These are phyloP conservation scores for Reinhardtius hippoglossoides DNA, from an alignment of 2,113 vertebrate species.

Conservation along the genomic window DNA sequence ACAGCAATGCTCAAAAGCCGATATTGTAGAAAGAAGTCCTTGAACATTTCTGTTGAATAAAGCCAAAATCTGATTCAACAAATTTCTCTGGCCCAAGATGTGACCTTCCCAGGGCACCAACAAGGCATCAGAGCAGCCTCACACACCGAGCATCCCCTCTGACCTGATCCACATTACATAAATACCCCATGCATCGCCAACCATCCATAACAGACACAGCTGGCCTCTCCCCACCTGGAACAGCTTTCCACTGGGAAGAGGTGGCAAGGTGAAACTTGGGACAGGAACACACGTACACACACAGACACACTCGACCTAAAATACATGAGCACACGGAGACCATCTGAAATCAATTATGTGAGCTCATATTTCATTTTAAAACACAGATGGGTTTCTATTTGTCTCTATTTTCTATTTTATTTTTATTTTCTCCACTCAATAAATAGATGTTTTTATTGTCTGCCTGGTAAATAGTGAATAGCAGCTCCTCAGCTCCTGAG, in stretches of 20 bases:
- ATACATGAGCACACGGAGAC: neutral
- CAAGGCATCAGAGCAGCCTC: neutral
- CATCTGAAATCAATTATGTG: constrained; percentile 7
- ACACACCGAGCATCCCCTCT: neutral
- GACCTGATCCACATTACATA: constrained; percentile 29
- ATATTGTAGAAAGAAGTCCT: too few relatives aligned
- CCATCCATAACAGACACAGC: constrained; percentile 45
- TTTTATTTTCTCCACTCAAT: neutral
- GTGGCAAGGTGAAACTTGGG: constrained; percentile 21
- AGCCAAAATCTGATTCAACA: neutral
- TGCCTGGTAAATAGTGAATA: constrained; percentile 35
- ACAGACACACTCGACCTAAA: too few relatives aligned
- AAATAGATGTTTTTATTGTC: constrained; percentile 34
- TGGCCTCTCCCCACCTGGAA: constrained; percentile 33
- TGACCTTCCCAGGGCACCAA: neutral
- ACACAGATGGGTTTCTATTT: neutral
- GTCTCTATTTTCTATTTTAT: too few relatives aligned
- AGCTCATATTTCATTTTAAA: neutral
- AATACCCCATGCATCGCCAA: constrained; percentile 24
- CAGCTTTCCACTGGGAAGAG: constrained; percentile 26
- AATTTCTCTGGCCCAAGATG: neutral
- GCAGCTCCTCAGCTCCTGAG: constrained; percentile 12
- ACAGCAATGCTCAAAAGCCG: too few relatives aligned
- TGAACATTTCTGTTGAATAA: neutral
- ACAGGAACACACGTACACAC: neutral